These are phyloP conservation scores for Margaritifera margaritifera DNA, from an alignment of 2,888 invertebrate genomes.

Conservation along the genomic window DNA sequence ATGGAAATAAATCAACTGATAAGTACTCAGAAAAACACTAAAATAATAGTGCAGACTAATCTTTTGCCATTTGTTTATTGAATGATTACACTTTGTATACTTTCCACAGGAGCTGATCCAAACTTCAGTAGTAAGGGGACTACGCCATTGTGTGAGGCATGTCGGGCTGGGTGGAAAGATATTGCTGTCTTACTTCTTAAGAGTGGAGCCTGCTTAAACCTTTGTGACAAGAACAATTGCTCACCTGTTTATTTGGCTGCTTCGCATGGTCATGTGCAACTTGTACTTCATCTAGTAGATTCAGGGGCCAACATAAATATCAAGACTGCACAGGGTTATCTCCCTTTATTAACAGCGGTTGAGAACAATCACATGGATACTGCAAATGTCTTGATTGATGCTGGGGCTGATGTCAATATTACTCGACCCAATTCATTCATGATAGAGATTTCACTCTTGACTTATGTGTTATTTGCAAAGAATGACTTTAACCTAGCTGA, in stretches of 20 bases:
- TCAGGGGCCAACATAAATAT: conserved; percentile 18
- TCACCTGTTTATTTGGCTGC: conserved; percentile 23
- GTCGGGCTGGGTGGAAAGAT: conserved; percentile 18
- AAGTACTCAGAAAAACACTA: too few species aligned
- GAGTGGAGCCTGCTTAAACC: conserved; percentile 18
- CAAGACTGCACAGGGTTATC: conserved; percentile 20
- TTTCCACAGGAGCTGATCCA: conserved; percentile 2
- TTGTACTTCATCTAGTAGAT: conserved; percentile 14
- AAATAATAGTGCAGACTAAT: too few species aligned
- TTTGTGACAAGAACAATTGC: conserved; percentile 18
- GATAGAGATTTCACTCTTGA: conserved; percentile 21
- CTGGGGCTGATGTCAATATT: conserved; percentile 26
- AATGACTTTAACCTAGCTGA: conserved; percentile 18
- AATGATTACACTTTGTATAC: too few species aligned
- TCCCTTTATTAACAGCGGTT: conserved; percentile 21
- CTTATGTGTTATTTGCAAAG: conserved; percentile 21
- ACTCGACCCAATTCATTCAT: conserved; percentile 21
- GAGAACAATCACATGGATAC: conserved; percentile 20
- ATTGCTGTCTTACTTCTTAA: conserved; percentile 13
- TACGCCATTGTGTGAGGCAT: conserved; percentile 21
- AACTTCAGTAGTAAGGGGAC: conserved; percentile 11
- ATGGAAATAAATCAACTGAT: too few species aligned
- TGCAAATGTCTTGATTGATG: conserved; percentile 11
- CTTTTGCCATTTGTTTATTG: too few species aligned
- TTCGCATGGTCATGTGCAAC: conserved; percentile 17